Conservation (phyloP, 2,113 vertebrate genomes). For the Ahaetulla prasina region DNA sequence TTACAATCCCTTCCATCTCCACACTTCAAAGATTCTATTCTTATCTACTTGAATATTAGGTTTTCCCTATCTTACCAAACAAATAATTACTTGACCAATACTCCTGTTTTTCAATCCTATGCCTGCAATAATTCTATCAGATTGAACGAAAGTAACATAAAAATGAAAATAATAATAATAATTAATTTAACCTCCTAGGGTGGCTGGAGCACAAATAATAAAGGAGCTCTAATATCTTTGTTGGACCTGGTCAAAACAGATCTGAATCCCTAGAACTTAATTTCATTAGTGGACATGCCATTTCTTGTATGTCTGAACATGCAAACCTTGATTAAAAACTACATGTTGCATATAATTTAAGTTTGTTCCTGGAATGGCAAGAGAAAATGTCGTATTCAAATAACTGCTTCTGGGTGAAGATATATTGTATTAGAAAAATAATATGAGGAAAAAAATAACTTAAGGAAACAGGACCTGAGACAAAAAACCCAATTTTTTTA, state of each 20-base stretch:
- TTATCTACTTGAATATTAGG: background rate
- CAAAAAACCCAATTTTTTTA: fast-evolving
- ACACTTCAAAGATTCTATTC: background rate
- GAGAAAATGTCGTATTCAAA: slow-evolving; percentile 14
- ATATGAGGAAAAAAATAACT: background rate
- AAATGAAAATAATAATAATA: background rate
- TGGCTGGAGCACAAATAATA: background rate
- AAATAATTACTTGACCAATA: background rate
- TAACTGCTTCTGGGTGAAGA: slow-evolving; percentile 6
- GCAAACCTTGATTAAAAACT: background rate
- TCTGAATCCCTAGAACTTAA: background rate
- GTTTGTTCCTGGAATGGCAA: background rate
- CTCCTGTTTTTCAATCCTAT: background rate
- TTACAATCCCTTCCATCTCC: background rate
- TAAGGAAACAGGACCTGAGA: slow-evolving; percentile 18
- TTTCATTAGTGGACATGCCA: background rate
- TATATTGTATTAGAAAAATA: slow-evolving; percentile 8
- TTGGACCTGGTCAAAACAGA: background rate
- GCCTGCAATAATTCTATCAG: background rate
- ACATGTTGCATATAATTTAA: background rate
- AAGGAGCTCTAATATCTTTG: background rate
- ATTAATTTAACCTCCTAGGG: background rate
- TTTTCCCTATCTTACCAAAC: background rate
- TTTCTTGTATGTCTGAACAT: background rate
- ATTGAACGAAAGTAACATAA: background rate